Percentiles rank a stretch among this genome's conserved stretches.
phyloP scores from a whole-genome alignment of 1,140 invertebrate genomes.

The Meloidogyne chitwoodi region DNA sequence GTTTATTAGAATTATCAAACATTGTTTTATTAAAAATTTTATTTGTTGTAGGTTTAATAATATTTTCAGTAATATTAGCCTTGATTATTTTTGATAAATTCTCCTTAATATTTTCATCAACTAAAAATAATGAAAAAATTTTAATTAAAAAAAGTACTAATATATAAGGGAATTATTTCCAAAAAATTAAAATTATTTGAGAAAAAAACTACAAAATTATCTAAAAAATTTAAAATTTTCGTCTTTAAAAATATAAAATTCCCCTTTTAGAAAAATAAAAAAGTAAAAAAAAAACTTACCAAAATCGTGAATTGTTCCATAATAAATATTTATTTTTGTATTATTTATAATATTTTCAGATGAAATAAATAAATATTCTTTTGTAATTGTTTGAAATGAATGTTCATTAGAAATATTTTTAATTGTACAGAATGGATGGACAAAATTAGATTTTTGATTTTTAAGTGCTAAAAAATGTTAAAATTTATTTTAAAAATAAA shows the following conservation, averaged over 20 bases:
- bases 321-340: background rate
- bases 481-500: background rate
- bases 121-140: background rate
- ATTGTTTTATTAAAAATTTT: background rate
- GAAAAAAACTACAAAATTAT: too few relatives aligned
- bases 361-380: background rate
- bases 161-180: too few relatives aligned
- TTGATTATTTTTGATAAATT: background rate
- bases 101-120: background rate
- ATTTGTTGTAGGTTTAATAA: background rate
- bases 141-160: background rate
- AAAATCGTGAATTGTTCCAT: background rate
- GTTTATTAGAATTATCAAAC: background rate
- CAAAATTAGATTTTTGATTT: background rate
- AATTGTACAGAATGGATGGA: background rate
- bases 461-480: background rate
- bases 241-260: too few relatives aligned
- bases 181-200: too few relatives aligned
- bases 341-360: background rate
- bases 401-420: background rate
- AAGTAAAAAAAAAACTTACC: background rate
- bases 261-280: too few relatives aligned
- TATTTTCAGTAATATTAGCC: background rate
- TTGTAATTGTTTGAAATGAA: background rate
- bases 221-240: too few relatives aligned